Base-by-base conservation (phyloP, 2,888 invertebrate species). In the Caenorhabditis sp. region DNA sequence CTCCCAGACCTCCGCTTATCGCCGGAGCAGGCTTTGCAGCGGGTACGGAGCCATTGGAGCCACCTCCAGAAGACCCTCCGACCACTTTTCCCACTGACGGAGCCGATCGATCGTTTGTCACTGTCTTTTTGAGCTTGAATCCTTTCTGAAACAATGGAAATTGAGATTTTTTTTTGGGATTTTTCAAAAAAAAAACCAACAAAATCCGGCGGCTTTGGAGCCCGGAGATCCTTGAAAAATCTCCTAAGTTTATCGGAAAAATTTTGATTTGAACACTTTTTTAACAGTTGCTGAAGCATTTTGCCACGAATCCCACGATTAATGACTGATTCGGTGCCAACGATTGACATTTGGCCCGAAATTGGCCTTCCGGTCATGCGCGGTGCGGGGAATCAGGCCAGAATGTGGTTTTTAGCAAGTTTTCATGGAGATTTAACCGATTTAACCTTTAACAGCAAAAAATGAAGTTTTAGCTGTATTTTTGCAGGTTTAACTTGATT, bases 21-120 rank as follows among this genome's bases (percentile, higher is more conserved):
- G 55, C 40, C 2, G 40, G 62, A 18, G 72, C 50, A 26, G 80
- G 65, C 65, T 70, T 72, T 4, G 44, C 67, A 13, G 61, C 70
- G 11, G 74, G 58, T 37, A 67, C 61, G 32, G 60, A 61, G 35
- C 35, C 58, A 47, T 53, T 61, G 13, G 71, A 74, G 18, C 72
- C 32, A 6, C 72, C 37, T 50, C 55, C 47, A 20, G 50, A 24
- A n/a, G 62, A 5, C 18, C 40, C 56, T 4, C 55, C 71, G 13
- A 53, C 65, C 11, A 82, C 80, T 76, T 84, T 86, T 62, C 88
- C 85, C 9, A 79, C 40, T 9, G 56, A 53, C 32, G 90, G 90
- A 32, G 85, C 86, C 5, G 90, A 90, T 56, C 89, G 71, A 65
- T 90, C 90, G 56, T 90, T 89, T 8, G 90, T 90, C 8, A 83